Evolutionary conservation across 2,888 invertebrate species (phyloP).

Genomic region (Druceiella hillmani): DNA sequence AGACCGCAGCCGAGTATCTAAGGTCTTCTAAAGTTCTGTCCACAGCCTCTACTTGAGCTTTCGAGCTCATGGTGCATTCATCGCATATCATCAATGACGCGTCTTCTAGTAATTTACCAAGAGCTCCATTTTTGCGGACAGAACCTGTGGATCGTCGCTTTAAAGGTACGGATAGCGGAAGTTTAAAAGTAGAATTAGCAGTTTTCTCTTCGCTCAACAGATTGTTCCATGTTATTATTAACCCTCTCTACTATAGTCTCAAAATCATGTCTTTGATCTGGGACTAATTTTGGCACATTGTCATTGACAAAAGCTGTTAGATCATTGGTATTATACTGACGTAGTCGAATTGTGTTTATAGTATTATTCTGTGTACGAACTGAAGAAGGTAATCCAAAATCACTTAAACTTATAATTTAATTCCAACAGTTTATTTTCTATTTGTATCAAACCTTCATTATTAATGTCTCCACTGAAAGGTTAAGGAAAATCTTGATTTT

Average conservation of each 20-base stretch:
- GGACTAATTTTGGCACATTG: slow-evolving; percentile 20
- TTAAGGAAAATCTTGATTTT: slow-evolving; percentile 6
- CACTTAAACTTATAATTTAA: no score
- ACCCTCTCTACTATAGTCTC: no score
- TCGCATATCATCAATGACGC: slow-evolving; percentile 30
- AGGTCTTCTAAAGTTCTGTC: slow-evolving; percentile 26
- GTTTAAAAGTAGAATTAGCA: slow-evolving; percentile 15
- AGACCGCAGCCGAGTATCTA: slow-evolving; percentile 12
- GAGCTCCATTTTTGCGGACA: slow-evolving; percentile 26
- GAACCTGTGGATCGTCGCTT: slow-evolving; percentile 19
- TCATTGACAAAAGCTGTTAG: no score
- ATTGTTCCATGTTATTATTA: slow-evolving; percentile 3
- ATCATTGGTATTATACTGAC: no score
- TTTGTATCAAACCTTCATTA: no score
- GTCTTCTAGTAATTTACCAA: slow-evolving; percentile 28
- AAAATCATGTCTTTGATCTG: slow-evolving; percentile 19
- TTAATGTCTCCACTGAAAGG: slow-evolving; percentile 10
- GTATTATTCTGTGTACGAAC: no score
- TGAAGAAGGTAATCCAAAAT: no score
- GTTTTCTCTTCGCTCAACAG: slow-evolving; percentile 15
- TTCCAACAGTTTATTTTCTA: no score
- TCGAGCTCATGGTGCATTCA: slow-evolving; percentile 30
- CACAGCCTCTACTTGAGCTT: slow-evolving; percentile 27
- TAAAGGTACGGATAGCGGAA: slow-evolving; percentile 17
- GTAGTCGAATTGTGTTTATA: no score